phyloP scores from a whole-genome alignment of 2,888 invertebrate species.

The Pristionchus mayeri region DNA sequence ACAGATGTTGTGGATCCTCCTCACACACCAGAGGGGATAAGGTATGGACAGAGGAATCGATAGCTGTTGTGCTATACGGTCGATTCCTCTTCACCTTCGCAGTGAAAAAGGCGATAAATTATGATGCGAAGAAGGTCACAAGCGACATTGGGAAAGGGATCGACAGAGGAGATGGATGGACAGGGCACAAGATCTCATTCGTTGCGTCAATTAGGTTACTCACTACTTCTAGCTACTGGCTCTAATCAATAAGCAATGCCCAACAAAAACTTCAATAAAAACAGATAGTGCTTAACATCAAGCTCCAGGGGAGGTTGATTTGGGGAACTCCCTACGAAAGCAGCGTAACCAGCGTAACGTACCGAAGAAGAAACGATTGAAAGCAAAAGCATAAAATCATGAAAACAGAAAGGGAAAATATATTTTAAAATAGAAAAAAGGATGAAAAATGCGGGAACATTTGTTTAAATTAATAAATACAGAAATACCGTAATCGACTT shows the following conservation, averaged over 20 bases:
- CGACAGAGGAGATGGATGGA: conserved; percentile 34
- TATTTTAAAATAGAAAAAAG: background rate
- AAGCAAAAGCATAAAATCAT: background rate
- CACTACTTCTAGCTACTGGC: too few relatives aligned
- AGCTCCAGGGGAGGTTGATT: too few relatives aligned
- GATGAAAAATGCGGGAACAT: conserved; percentile 18
- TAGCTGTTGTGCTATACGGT: background rate
- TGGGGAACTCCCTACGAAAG: too few relatives aligned
- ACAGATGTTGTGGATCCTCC: conserved; percentile 20
- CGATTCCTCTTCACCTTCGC: background rate
- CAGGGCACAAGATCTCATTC: conserved; percentile 43
- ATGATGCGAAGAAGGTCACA: conserved; percentile 37
- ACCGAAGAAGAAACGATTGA: too few relatives aligned
- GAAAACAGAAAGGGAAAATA: background rate
- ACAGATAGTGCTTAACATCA: too few relatives aligned
- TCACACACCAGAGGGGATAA: conserved; percentile 19
- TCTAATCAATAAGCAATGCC: background rate
- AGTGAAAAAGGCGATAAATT: conserved; percentile 31
- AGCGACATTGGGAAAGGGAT: conserved; percentile 35
- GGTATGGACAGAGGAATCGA: conserved; percentile 12
- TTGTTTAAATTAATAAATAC: too few relatives aligned
- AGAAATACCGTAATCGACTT: background rate
- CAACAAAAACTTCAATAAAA: too few relatives aligned
- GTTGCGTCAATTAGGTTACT: conserved; percentile 23
- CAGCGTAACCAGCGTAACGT: too few relatives aligned